A percentile compares a stretch with the other conserved stretches of the same genome.
These are phyloP conservation scores for Apodemus sylvaticus DNA, from an alignment of 2,113 vertebrate species.

Conservation along the genomic window DNA sequence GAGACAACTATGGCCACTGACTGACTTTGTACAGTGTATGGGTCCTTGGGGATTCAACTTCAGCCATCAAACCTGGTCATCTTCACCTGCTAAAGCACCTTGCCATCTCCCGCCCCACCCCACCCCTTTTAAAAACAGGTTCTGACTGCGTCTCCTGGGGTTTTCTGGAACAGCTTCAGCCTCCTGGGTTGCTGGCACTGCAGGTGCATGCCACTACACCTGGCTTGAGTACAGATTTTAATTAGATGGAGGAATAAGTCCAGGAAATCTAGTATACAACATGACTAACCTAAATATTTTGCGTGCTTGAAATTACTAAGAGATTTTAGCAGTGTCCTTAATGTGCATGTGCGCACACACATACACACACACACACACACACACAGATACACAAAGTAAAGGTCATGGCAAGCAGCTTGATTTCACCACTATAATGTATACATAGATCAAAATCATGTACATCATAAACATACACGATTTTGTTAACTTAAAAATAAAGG, in stretches of 20 bases:
- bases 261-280: not conserved
- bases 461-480: not conserved
- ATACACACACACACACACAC: not conserved
- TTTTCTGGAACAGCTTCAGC: not conserved
- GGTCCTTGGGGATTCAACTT: not conserved
- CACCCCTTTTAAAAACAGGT: not conserved
- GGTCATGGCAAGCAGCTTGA: not conserved
- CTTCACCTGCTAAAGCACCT: not conserved
- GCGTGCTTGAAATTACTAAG: not conserved
- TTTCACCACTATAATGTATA: not conserved
- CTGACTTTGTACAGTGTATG: no score
- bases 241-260: not conserved
- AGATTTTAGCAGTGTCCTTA: not conserved
- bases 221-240: not conserved
- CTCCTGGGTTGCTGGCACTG: not conserved
- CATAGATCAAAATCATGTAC: not conserved
- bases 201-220: not conserved
- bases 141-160: not conserved
- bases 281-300: not conserved
- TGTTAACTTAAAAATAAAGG: not conserved
- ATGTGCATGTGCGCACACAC: no score
- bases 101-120: not conserved
- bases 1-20: not conserved
- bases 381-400: not conserved
- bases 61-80: not conserved